phyloP scores from a whole-genome alignment of 2,888 invertebrate species.

The Pseudococcus viburni region DNA sequence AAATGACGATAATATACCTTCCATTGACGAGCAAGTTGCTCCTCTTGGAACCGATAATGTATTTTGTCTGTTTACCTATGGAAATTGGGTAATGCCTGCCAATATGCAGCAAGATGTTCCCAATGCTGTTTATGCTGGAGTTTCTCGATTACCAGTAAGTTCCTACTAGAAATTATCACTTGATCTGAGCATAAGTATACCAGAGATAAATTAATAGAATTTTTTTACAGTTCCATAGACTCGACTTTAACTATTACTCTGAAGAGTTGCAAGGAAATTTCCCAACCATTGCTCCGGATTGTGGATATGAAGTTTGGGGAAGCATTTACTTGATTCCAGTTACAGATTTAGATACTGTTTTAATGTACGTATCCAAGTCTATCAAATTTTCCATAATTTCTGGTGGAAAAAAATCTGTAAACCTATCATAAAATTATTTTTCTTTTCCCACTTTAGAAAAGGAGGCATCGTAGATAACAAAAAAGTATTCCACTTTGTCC shows the following conservation, averaged over 20 bases:
- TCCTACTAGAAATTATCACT: not conserved
- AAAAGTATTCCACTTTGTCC: not conserved
- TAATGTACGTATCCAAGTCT: not conserved
- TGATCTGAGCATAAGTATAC: not conserved
- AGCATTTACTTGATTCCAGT: not conserved
- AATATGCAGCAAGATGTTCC: constrained; percentile 15
- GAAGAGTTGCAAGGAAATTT: constrained; percentile 10
- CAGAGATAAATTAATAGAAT: not conserved
- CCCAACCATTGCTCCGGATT: constrained; percentile 19
- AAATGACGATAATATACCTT: not conserved
- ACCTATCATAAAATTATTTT: not conserved
- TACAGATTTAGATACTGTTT: constrained; percentile 43
- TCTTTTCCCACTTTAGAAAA: not conserved
- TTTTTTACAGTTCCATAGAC: not conserved
- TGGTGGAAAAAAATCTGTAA: not conserved
- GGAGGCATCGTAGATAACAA: constrained; percentile 6
- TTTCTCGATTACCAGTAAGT: constrained; percentile 42
- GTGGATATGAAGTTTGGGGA: constrained; percentile 43
- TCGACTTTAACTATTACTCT: constrained; percentile 4
- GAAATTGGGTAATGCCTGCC: constrained; percentile 11
- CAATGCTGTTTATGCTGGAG: not conserved
- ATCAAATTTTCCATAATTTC: not conserved
- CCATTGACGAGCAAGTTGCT: constrained; percentile 20
- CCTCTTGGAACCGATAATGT: constrained; percentile 36
- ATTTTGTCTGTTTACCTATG: constrained; percentile 34